Evolutionary conservation across 2,113 vertebrate genomes (phyloP).

Genomic region (Alectura lathami): DNA sequence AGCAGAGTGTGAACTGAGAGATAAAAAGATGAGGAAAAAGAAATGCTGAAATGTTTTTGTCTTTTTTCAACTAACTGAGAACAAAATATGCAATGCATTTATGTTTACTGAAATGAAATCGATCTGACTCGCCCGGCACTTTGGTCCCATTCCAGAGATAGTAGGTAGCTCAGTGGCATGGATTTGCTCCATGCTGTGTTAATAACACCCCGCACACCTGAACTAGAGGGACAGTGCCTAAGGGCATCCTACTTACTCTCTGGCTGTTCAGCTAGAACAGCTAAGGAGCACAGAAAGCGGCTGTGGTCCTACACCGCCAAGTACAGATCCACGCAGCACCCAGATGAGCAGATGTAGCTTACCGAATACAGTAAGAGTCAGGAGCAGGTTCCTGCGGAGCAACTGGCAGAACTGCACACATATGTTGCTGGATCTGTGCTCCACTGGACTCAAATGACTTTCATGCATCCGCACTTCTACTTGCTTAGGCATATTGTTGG

Average conservation of each 20-base stretch:
- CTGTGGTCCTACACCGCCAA: background rate
- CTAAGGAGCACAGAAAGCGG: background rate
- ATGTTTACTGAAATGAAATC: background rate
- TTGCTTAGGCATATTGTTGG: constrained; percentile 98
- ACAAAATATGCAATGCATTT: background rate
- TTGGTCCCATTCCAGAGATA: background rate
- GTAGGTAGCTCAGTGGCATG: background rate
- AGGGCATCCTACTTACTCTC: background rate
- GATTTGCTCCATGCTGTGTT: background rate
- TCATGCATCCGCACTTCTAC: constrained; percentile 98
- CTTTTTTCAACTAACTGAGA: background rate
- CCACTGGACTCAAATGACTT: constrained; percentile 89
- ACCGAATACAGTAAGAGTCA: constrained; percentile 94
- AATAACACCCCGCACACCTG: background rate
- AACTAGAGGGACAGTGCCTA: background rate
- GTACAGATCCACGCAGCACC: background rate
- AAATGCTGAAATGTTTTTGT: background rate
- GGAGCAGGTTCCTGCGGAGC: constrained; percentile 91
- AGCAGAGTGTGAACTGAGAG: background rate
- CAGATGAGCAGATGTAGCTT: constrained; percentile 44
- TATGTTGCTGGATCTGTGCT: constrained; percentile 81
- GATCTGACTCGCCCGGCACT: background rate
- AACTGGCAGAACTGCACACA: constrained; percentile 86
- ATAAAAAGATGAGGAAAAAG: background rate
- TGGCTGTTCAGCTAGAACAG: background rate